These are phyloP conservation scores for Lingula anatina DNA, from an alignment of 2,888 invertebrate species.

Conservation along the genomic window DNA sequence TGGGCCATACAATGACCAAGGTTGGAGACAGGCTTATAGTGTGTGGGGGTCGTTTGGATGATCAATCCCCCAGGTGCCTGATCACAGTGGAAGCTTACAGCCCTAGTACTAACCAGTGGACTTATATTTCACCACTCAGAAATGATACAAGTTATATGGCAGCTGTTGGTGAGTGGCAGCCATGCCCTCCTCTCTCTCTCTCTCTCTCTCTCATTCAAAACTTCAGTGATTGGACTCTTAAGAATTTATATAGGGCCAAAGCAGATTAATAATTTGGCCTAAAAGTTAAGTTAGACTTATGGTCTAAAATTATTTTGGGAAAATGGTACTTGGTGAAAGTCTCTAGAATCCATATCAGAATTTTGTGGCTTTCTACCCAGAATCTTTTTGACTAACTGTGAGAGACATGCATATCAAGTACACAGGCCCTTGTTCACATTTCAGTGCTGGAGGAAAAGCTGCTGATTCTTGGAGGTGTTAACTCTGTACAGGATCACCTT, in stretches of 20 bases:
- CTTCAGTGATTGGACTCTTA: too few relatives aligned
- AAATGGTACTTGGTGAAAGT: too few relatives aligned
- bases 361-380: too few relatives aligned
- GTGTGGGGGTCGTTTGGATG: not conserved
- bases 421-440: not conserved
- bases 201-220: too few relatives aligned
- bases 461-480: not conserved
- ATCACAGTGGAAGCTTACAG: not conserved
- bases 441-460: not conserved
- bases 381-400: too few relatives aligned
- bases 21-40: not conserved
- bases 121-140: not conserved
- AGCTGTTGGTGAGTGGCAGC: not conserved
- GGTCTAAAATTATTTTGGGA: too few relatives aligned
- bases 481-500: not conserved
- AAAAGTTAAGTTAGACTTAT: too few relatives aligned
- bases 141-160: not conserved
- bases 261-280: too few relatives aligned
- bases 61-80: not conserved
- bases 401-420: too few relatives aligned
- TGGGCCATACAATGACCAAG: not conserved
- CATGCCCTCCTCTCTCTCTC: too few relatives aligned
- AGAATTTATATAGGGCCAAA: too few relatives aligned
- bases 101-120: not conserved
- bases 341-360: too few relatives aligned